Percentiles rank a stretch among this genome's conserved stretches.
phyloP scores from a whole-genome alignment of 2,888 invertebrate species.

The Eristalis intricaria region DNA sequence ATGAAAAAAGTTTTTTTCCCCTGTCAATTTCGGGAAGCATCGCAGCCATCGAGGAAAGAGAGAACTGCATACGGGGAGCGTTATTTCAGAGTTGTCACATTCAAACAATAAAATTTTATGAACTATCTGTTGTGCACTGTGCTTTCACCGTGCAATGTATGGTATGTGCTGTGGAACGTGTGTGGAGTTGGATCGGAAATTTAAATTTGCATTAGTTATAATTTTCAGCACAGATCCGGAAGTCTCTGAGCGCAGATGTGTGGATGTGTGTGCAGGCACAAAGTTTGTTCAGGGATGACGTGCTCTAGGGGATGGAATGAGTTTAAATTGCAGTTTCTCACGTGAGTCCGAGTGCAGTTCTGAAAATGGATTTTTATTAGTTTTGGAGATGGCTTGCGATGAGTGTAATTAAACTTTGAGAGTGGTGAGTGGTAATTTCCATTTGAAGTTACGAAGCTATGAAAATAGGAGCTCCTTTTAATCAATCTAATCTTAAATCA shows the following conservation, averaged over 20 bases:
- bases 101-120: slow-evolving; percentile 37
- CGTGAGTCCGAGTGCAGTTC: slow-evolving; percentile 31
- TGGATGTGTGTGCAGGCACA: background rate
- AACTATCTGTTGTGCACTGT: slow-evolving; percentile 2
- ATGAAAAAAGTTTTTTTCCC: slow-evolving; percentile 33
- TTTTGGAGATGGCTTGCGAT: slow-evolving; percentile 12
- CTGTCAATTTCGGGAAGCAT: background rate
- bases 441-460: background rate
- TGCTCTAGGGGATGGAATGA: background rate
- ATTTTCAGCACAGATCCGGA: background rate
- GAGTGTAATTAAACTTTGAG: slow-evolving; percentile 38
- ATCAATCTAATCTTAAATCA: too few relatives aligned
- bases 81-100: slow-evolving; percentile 51
- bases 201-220: slow-evolving; percentile 43
- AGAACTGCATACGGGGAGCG: slow-evolving; percentile 1
- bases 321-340: slow-evolving; percentile 11
- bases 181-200: slow-evolving; percentile 31
- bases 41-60: background rate
- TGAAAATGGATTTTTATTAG: slow-evolving; percentile 37
- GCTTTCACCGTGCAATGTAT: background rate
- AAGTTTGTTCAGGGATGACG: slow-evolving; percentile 31
- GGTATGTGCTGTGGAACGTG: background rate
- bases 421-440: background rate
- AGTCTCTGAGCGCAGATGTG: background rate
- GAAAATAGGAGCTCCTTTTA: background rate